phyloP scores from a whole-genome alignment of 2,888 invertebrate genomes.

The Phaonia tiefii region DNA sequence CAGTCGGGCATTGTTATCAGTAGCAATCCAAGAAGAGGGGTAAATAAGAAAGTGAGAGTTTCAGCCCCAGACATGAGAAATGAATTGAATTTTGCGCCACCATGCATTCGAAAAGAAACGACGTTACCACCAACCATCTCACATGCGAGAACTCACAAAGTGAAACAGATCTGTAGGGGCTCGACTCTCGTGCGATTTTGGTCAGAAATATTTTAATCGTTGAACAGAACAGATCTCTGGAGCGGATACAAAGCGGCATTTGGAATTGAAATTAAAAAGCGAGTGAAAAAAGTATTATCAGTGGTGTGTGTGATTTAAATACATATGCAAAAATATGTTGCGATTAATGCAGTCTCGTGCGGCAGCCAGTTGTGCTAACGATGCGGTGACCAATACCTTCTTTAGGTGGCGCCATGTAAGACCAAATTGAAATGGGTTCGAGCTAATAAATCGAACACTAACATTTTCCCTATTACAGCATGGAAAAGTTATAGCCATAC shows the following conservation, averaged over 20 bases:
- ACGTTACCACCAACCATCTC: conserved; percentile 1
- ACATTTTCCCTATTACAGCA: conserved; percentile 81
- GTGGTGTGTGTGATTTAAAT: conserved; percentile 45
- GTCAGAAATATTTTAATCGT: conserved; percentile 75
- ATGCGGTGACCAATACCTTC: conserved; percentile 66
- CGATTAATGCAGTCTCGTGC: conserved; percentile 74
- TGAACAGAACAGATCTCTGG: conserved; percentile 72
- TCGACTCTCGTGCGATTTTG: conserved; percentile 57
- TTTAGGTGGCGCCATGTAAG: conserved; percentile 78
- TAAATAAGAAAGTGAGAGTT: conserved; percentile 1
- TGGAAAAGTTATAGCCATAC: conserved; percentile 89
- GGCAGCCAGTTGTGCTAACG: conserved; percentile 69
- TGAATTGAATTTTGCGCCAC: conserved; percentile 29
- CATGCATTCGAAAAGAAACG: conserved; percentile 28
- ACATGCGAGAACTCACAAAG: neutral
- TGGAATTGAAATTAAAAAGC: conserved; percentile 31
- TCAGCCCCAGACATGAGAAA: neutral
- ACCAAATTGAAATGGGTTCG: neutral
- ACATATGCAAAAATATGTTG: conserved; percentile 72
- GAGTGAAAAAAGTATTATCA: conserved; percentile 22
- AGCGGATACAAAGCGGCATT: conserved; percentile 40
- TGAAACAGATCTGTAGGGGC: conserved; percentile 66
- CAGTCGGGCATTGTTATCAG: no score
- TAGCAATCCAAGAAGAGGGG: neutral
- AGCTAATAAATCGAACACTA: neutral